These are phyloP conservation scores for Abscondita cerata DNA, from an alignment of 2,888 invertebrate species.

Conservation along the genomic window DNA sequence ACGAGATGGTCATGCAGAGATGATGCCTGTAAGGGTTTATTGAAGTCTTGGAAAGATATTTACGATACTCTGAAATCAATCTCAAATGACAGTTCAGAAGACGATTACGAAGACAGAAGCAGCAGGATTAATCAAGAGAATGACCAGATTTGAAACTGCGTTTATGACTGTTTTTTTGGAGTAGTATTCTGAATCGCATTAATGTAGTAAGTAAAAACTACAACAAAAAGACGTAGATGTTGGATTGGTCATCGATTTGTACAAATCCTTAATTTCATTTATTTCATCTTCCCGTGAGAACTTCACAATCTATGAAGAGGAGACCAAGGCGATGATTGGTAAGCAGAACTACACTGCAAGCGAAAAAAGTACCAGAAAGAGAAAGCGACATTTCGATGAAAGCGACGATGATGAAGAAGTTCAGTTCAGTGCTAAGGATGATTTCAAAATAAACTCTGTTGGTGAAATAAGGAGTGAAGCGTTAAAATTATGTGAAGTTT, in stretches of 20 bases:
- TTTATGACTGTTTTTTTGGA: neutral
- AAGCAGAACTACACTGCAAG: too few relatives aligned
- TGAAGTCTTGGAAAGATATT: neutral
- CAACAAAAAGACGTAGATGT: neutral
- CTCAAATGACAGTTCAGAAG: neutral
- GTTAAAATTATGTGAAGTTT: neutral
- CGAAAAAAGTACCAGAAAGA: too few relatives aligned
- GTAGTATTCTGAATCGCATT: neutral
- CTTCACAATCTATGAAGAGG: too few relatives aligned
- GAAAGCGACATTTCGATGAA: too few relatives aligned
- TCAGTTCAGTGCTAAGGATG: neutral
- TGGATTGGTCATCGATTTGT: neutral
- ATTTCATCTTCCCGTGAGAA: neutral
- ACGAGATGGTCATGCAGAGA: neutral
- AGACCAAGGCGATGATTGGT: too few relatives aligned
- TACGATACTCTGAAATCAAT: neutral
- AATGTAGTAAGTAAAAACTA: neutral
- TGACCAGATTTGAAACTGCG: neutral
- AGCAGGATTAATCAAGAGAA: neutral
- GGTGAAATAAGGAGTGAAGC: neutral
- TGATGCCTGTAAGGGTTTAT: neutral
- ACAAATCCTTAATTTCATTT: neutral
- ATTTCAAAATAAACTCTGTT: neutral
- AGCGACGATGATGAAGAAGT: neutral
- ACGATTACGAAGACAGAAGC: neutral